These are phyloP conservation scores for Strix uralensis DNA, from an alignment of 2,113 vertebrate species.

Conservation along the genomic window DNA sequence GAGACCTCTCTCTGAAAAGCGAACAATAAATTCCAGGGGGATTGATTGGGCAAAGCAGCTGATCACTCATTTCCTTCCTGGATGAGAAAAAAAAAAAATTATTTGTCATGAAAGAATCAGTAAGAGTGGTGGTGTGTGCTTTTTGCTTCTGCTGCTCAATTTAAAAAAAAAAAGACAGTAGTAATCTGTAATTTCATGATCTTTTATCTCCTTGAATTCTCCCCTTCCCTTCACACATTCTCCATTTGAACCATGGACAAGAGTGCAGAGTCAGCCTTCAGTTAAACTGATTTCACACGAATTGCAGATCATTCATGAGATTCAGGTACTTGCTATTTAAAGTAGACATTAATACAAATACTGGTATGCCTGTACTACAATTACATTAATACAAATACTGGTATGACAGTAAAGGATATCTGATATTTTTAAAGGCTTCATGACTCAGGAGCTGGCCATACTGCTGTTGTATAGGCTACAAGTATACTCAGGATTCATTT, in stretches of 20 bases:
- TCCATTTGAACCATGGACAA: not conserved
- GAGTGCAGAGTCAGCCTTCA: not conserved
- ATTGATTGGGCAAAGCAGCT: not conserved
- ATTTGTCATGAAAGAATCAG: not conserved
- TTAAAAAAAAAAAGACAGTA: not conserved
- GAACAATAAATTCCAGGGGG: not conserved
- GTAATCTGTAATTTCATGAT: not conserved
- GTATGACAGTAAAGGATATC: not conserved
- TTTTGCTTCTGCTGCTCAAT: not conserved
- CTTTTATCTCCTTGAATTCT: not conserved
- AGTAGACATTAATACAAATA: not conserved
- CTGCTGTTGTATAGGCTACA: not conserved
- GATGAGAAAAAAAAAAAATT: not conserved
- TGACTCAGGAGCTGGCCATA: not conserved
- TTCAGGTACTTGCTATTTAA: not conserved
- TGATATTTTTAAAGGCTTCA: not conserved
- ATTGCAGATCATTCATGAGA: not conserved
- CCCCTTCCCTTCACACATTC: not conserved
- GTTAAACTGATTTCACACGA: not conserved
- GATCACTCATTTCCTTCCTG: not conserved
- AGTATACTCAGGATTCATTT: not conserved
- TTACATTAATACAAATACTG: not conserved
- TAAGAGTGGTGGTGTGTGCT: not conserved
- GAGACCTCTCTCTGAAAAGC: not conserved
- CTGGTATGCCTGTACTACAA: too few species aligned